A percentile compares a stretch with the other conserved stretches of the same genome.
Conservation (phyloP, 2,888 invertebrate genomes). For the Coenonympha glycerion region DNA sequence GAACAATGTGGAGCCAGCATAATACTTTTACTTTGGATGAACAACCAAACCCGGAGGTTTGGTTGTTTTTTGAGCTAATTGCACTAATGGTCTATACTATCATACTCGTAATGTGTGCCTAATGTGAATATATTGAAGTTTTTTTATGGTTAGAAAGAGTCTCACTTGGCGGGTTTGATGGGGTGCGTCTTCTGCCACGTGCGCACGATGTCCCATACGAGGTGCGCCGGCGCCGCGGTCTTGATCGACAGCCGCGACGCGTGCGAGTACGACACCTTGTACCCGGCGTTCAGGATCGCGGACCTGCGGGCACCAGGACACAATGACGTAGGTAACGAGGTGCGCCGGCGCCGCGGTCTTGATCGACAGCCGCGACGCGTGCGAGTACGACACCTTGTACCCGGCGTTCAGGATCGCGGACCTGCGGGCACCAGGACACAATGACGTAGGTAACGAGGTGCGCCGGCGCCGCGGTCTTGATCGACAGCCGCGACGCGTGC, state of each 20-base stretch:
- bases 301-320: constrained; percentile 85
- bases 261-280: constrained; percentile 94
- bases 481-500: constrained; percentile 89
- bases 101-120: too few species aligned
- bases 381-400: constrained; percentile 93
- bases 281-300: constrained; percentile 91
- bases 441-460: too few species aligned
- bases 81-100: too few species aligned
- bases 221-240: constrained; percentile 89
- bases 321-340: too few species aligned
- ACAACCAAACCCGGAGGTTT: too few species aligned
- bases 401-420: constrained; percentile 94
- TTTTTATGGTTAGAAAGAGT: too few species aligned
- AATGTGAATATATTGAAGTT: too few species aligned
- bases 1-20: too few species aligned
- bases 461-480: constrained; percentile 95
- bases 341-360: constrained; percentile 93
- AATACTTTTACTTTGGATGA: too few species aligned
- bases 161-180: constrained; percentile 77
- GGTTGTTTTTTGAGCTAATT: too few species aligned
- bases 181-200: constrained; percentile 85
- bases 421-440: too few species aligned
- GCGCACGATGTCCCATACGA: constrained; percentile 95
- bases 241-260: constrained; percentile 91
- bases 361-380: constrained; percentile 89